Conservation (phyloP, 2,113 vertebrate genomes). For the Odocoileus hemionus region DNA sequence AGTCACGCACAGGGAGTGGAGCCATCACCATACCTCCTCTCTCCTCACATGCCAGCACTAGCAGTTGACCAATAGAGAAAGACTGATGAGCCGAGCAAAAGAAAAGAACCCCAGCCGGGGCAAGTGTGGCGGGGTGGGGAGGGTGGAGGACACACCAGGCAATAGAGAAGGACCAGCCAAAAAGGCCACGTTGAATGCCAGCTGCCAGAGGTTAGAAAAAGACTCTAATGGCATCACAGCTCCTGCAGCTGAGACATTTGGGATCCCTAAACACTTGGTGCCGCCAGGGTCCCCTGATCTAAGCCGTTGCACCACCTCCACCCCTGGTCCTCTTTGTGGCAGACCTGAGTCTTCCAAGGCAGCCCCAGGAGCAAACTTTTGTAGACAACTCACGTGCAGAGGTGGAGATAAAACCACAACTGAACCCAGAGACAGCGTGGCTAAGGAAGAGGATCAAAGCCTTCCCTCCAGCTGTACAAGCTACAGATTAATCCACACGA, state of each 20-base stretch:
- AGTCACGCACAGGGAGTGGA: neutral
- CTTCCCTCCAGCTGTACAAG: neutral
- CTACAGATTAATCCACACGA: neutral
- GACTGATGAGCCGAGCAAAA: neutral
- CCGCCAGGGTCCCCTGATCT: neutral
- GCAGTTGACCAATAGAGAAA: neutral
- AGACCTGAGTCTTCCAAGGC: neutral
- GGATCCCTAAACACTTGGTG: neutral
- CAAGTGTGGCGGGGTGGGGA: accelerated
- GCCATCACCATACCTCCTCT: neutral
- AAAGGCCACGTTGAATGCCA: neutral
- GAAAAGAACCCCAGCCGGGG: neutral
- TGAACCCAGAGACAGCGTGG: neutral
- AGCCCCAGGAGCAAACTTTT: neutral
- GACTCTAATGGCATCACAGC: neutral
- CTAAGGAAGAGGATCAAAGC: neutral
- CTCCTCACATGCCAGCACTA: neutral
- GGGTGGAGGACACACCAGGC: neutral
- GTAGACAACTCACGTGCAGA: neutral
- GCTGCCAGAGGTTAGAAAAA: neutral
- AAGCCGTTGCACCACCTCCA: neutral
- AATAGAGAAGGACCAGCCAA: neutral
- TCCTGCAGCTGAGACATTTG: neutral
- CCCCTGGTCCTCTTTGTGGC: neutral
- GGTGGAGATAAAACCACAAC: neutral